Evolutionary conservation across 2,113 vertebrate genomes (phyloP).

Genomic region (Saiga tatarica): DNA sequence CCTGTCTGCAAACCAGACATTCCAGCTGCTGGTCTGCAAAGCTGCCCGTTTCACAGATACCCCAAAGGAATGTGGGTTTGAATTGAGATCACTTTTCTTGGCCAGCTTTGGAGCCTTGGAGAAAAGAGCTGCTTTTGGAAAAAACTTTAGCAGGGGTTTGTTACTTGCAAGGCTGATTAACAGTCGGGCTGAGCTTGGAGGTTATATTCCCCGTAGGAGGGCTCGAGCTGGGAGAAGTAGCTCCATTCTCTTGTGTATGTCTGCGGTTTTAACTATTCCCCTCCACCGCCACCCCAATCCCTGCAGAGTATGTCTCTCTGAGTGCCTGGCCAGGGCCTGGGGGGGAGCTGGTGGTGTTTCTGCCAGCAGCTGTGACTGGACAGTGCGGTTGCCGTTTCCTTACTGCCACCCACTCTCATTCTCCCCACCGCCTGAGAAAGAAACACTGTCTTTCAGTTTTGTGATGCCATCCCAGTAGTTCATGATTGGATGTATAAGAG

Average conservation of each 20-base stretch:
- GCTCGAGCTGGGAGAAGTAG: not conserved
- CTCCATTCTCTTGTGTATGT: not conserved
- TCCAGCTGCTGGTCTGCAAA: not conserved
- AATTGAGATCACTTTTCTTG: not conserved
- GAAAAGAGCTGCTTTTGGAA: constrained; percentile 4
- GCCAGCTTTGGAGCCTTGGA: not conserved
- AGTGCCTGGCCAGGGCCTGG: not conserved
- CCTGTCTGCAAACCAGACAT: not conserved
- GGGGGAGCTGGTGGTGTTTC: not conserved
- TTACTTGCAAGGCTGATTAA: not conserved
- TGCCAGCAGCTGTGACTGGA: constrained; percentile 9
- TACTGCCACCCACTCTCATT: not conserved
- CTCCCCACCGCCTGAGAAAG: not conserved
- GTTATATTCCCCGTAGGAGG: not conserved
- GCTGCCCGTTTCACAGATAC: not conserved
- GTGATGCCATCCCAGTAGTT: not conserved
- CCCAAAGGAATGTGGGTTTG: constrained; percentile 23
- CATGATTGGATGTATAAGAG: not conserved
- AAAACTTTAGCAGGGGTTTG: not conserved
- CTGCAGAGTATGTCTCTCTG: not conserved
- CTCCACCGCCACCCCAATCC: not conserved
- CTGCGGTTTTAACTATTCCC: constrained; percentile 3
- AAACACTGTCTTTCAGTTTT: not conserved
- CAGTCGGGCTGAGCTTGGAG: not conserved
- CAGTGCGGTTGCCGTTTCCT: constrained; percentile 26